phyloP scores from a whole-genome alignment of 2,888 invertebrate species.

The Mimumesa dahlbomi region DNA sequence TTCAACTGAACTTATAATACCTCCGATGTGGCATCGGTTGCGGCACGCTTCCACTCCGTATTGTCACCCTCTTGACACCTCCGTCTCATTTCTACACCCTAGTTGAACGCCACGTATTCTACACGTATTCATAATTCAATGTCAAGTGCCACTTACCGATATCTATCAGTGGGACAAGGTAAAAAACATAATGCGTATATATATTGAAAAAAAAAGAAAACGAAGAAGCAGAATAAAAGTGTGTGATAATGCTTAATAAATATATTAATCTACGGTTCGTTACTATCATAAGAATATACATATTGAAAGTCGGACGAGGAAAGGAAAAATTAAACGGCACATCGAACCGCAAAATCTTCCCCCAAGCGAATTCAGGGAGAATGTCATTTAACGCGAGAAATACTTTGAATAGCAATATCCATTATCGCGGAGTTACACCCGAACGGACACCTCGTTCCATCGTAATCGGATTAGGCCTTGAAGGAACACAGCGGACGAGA shows the following conservation, averaged over 20 bases:
- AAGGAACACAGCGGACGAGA: conserved; percentile 1
- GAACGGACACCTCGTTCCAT: conserved; percentile 69
- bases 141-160: conserved; percentile 53
- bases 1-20: conserved; percentile 77
- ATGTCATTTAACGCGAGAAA: conserved; percentile 71
- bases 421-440: conserved; percentile 73
- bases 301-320: conserved; percentile 8
- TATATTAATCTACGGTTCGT: not conserved
- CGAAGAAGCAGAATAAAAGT: not conserved
- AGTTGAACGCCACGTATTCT: conserved; percentile 20
- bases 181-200: no score
- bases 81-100: conserved; percentile 36
- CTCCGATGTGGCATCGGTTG: conserved; percentile 69
- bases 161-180: no score
- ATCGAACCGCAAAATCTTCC: conserved; percentile 41
- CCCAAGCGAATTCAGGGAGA: conserved; percentile 10
- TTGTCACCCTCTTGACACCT: conserved; percentile 51
- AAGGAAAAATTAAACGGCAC: conserved; percentile 29
- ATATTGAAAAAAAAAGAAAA: no score
- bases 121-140: conserved; percentile 69
- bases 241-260: not conserved
- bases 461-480: conserved; percentile 71
- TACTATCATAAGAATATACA: no score
- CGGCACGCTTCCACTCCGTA: conserved; percentile 68
- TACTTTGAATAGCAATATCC: conserved; percentile 73